Base-by-base conservation (phyloP, 2,113 vertebrate genomes). In the Chrysemys picta region DNA sequence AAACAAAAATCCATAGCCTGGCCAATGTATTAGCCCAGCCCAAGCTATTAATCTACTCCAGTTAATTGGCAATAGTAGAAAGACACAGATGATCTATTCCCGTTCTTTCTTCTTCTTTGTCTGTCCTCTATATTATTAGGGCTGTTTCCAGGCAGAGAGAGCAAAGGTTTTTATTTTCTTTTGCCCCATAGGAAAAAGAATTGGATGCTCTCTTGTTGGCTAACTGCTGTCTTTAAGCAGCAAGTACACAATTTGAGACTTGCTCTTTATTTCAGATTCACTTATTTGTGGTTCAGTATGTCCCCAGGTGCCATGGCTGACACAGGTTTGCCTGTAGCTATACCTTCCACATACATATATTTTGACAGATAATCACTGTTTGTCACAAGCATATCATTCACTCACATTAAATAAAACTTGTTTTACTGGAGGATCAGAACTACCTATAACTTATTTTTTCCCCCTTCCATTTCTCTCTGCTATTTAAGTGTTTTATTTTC, bases 251-350 rank as follows among this genome's bases (percentile, higher is more conserved):
- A 62, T 94, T 76, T 91, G n/a, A n/a, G 81, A 31, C 76, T 81
- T 90, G 35, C 29, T 88, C 79, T 82, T 80, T 83, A 90, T 90
- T 59, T 29, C 78, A 93, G 85, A 79, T 93, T 84, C 65, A 22
- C 80, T 94, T 38, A 80, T 95, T 62, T 83, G 87, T 92, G 89
- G 90, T 86, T 85, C 93, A 91, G 3, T 92, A 85, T 90, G 62
- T 96, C 93, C 94, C 93, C 88, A 89, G 95, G 90, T 95, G 76
- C 84, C 62, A 81, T 24, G 85, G 78, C 78, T 96, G 94, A 93
- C 90, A 92, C 21, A 85, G 91, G 10, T 86, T 96, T 94, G 95
- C 97, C 97, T 89, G 89, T 95, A 90, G 96, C 95, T 96, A 85
- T 95, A 93, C 95, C 91, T 95, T 97, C 90, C 78, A 94, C 50